A percentile compares a stretch with the other conserved stretches of the same genome.
Conservation (phyloP, 2,797 vertebrate species). For the Mus minutoides region DNA sequence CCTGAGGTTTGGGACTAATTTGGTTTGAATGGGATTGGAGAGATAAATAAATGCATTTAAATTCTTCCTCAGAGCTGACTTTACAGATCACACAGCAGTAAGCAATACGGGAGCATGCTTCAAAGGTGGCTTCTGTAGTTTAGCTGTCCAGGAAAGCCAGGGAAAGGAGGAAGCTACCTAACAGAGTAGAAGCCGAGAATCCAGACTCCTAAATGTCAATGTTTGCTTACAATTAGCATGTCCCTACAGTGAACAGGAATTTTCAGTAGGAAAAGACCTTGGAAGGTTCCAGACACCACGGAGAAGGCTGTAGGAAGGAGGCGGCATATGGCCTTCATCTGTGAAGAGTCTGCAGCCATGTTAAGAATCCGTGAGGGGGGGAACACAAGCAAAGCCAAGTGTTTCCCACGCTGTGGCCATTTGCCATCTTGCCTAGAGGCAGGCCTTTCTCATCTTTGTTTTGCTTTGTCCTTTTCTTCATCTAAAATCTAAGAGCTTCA, state of each 20-base stretch:
- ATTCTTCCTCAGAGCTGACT: conserved; percentile 35
- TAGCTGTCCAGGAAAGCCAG: not conserved
- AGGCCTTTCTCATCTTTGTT: not conserved
- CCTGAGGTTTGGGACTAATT: not conserved
- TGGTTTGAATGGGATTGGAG: conserved; percentile 7
- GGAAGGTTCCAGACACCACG: not conserved
- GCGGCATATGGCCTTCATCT: not conserved
- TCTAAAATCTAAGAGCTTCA: conserved; percentile 27
- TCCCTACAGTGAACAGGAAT: not conserved
- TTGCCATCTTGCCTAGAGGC: not conserved
- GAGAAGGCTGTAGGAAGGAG: conserved; percentile 27
- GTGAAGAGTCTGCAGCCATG: not conserved
- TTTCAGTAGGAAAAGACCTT: not conserved
- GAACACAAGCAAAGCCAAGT: not conserved
- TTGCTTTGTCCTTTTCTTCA: not conserved
- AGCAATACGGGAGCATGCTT: not conserved
- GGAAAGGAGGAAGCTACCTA: not conserved
- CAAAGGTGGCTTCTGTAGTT: not conserved
- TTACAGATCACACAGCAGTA: conserved; percentile 25
- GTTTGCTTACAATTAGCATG: conserved; percentile 3
- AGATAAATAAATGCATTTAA: conserved; percentile 48
- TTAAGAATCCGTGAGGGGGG: not conserved
- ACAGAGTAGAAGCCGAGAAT: not conserved
- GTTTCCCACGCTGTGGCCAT: not conserved
- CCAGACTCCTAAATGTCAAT: not conserved